Evolutionary conservation across 2,888 invertebrate genomes (phyloP).

Genomic region (Drosophila pseudotakahashii): DNA sequence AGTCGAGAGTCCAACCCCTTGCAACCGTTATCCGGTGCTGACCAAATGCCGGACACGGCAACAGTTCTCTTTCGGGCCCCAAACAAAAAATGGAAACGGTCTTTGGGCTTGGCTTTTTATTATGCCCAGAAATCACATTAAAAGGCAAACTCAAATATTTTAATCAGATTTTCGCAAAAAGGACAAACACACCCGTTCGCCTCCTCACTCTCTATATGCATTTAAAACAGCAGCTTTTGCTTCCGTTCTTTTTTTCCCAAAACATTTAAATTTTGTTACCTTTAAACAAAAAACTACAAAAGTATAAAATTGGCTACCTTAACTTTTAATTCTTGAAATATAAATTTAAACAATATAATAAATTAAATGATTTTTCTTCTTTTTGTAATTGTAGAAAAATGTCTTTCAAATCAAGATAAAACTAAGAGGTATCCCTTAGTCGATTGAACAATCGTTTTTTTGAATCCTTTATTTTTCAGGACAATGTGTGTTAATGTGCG

Average conservation of each 20-base stretch:
- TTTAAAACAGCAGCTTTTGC: slow-evolving; percentile 19
- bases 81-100: slow-evolving; percentile 30
- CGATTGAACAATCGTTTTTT: background rate
- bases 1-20: slow-evolving; percentile 26
- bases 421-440: slow-evolving; percentile 1
- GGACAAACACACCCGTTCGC: slow-evolving; percentile 65
- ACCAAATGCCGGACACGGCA: slow-evolving; percentile 45
- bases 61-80: slow-evolving; percentile 14
- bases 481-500: slow-evolving; percentile 81
- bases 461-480: slow-evolving; percentile 32
- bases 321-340: background rate
- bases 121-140: slow-evolving; percentile 83
- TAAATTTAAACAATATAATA: background rate
- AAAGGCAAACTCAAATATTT: slow-evolving; percentile 83
- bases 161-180: slow-evolving; percentile 82
- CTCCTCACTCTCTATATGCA: slow-evolving; percentile 19
- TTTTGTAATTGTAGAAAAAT: background rate
- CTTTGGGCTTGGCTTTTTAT: slow-evolving; percentile 69
- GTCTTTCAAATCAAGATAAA: background rate
- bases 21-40: slow-evolving; percentile 26
- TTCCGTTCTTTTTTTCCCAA: background rate
- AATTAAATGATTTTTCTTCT: background rate
- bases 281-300: background rate
- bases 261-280: slow-evolving; percentile 28
- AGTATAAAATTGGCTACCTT: no score